Conservation (phyloP, 2,113 vertebrate species). For the Sitta europaea region DNA sequence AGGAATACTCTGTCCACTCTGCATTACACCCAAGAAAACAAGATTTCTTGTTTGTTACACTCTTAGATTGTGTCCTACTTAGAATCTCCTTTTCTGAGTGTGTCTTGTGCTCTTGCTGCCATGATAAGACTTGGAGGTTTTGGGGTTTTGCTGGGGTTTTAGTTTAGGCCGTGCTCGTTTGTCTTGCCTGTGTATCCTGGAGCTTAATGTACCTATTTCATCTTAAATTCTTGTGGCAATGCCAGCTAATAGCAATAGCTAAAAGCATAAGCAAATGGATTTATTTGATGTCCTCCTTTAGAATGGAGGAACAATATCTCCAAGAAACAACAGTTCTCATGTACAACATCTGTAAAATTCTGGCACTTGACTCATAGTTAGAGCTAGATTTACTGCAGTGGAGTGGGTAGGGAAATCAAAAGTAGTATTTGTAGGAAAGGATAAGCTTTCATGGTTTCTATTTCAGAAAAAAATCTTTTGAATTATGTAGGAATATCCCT, state of each 20-base stretch:
- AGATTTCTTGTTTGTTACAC: neutral
- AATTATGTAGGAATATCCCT: neutral
- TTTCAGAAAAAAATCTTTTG: neutral
- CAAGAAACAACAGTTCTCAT: neutral
- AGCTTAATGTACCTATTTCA: neutral
- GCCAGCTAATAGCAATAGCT: neutral
- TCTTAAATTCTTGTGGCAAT: neutral
- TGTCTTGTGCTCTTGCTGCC: neutral
- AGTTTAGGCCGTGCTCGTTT: neutral
- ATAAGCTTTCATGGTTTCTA: neutral
- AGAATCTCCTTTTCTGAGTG: neutral
- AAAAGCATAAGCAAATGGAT: neutral
- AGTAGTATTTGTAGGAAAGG: neutral
- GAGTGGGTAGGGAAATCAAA: neutral
- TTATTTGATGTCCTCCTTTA: neutral
- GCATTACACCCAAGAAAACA: neutral
- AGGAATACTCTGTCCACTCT: neutral
- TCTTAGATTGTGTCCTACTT: neutral
- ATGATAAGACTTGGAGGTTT: rapidly evolving
- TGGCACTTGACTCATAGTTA: neutral
- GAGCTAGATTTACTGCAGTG: neutral
- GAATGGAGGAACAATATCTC: neutral
- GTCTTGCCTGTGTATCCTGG: neutral
- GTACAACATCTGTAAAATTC: neutral
- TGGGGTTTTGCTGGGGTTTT: neutral